Percentiles rank a stretch among this genome's conserved stretches.
These are phyloP conservation scores for Acanthochromis polyacanthus DNA, from an alignment of 2,113 vertebrate species.

Conservation along the genomic window DNA sequence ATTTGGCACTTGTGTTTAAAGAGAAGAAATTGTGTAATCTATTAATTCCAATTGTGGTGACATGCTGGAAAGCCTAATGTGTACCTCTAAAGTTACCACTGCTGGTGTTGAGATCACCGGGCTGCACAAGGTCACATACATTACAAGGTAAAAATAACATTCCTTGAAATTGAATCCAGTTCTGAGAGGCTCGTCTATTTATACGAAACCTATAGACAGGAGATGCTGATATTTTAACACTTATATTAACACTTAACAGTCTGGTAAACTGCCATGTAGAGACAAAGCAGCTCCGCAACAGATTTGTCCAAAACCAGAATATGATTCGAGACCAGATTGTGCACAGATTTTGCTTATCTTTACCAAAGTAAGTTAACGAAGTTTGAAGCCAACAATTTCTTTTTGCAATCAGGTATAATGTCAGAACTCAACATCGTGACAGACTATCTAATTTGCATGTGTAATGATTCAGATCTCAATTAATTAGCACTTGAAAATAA, in stretches of 20 bases:
- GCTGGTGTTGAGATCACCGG: conserved; percentile 35
- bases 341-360: conserved; percentile 1
- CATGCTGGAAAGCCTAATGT: conserved; percentile 46
- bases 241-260: neutral
- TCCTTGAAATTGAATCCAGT: conserved; percentile 34
- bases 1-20: conserved; percentile 1
- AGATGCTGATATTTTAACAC: neutral
- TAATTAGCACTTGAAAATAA: conserved; percentile 59
- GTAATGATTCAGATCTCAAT: conserved; percentile 50
- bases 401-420: conserved; percentile 49
- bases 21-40: neutral
- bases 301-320: neutral
- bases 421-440: conserved; percentile 28
- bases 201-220: conserved; percentile 7
- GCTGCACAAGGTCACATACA: conserved; percentile 30
- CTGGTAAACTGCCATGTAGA: neutral
- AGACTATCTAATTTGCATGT: conserved; percentile 54
- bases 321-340: neutral
- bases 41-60: conserved; percentile 22
- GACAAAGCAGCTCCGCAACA: neutral
- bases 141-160: conserved; percentile 59
- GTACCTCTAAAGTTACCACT: conserved; percentile 11
- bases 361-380: conserved; percentile 26
- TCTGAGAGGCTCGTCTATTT: conserved; percentile 23
- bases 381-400: conserved; percentile 37